Conservation (phyloP, 2,888 invertebrate species). For the Pomacea canaliculata region DNA sequence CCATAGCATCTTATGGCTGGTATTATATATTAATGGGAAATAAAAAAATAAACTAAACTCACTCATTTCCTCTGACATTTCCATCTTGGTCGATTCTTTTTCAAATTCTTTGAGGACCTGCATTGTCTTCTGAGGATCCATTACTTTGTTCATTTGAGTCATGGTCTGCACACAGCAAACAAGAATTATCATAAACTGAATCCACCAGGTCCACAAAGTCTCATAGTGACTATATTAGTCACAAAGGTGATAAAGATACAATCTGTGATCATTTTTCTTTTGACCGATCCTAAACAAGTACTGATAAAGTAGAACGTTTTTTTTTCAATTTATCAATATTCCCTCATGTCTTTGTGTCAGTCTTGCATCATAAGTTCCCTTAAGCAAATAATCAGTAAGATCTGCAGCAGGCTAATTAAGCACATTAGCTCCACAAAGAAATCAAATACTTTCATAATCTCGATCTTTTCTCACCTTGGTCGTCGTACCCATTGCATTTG, state of each 20-base stretch:
- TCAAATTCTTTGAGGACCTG: conserved; percentile 87
- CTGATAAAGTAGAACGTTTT: too few relatives aligned
- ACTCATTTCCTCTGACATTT: conserved; percentile 97
- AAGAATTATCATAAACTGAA: not conserved
- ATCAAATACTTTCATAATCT: too few relatives aligned
- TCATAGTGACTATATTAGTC: not conserved
- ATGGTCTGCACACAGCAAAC: conserved; percentile 75
- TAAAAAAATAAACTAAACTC: conserved; percentile 65
- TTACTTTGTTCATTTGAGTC: conserved; percentile 86
- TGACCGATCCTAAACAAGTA: too few relatives aligned
- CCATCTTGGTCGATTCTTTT: conserved; percentile 88
- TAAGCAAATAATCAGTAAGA: too few relatives aligned
- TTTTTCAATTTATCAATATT: too few relatives aligned
- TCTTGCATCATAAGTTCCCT: too few relatives aligned
- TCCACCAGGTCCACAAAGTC: too few relatives aligned
- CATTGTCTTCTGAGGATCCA: conserved; percentile 87
- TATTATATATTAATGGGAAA: too few relatives aligned
- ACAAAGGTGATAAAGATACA: not conserved
- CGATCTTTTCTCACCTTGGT: conserved; percentile 74
- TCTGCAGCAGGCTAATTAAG: too few relatives aligned
- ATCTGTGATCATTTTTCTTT: not conserved
- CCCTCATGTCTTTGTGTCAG: too few relatives aligned
- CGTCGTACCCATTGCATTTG: conserved; percentile 88
- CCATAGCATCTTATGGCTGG: too few relatives aligned
- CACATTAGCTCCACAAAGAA: too few relatives aligned